Percentiles rank a stretch among this genome's conserved stretches.
Conservation (phyloP, 2,888 invertebrate genomes). For the Oxycera nigricornis region DNA sequence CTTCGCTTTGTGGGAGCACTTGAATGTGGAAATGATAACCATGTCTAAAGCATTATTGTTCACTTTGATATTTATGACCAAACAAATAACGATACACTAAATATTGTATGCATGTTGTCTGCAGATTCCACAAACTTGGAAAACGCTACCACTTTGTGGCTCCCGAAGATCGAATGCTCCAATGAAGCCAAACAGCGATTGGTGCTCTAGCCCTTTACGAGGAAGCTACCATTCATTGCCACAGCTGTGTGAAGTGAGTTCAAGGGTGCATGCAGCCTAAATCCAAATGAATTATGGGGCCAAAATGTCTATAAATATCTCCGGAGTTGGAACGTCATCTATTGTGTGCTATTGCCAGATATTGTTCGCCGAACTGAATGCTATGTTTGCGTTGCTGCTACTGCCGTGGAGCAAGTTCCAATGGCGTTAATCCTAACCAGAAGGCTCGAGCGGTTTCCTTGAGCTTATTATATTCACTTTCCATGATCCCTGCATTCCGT, state of each 20-base stretch:
- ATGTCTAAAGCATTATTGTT: not conserved
- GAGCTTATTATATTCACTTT: not conserved
- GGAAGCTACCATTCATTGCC: not conserved
- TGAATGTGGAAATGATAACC: too few relatives aligned
- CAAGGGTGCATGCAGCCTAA: not conserved
- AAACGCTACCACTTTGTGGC: not conserved
- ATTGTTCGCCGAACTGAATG: not conserved
- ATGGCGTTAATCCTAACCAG: not conserved
- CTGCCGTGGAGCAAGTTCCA: not conserved
- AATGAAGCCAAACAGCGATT: not conserved
- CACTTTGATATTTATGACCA: not conserved
- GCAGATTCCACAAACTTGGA: not conserved
- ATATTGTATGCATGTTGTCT: not conserved
- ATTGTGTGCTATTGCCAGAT: conserved; percentile 5
- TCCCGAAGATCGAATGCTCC: not conserved
- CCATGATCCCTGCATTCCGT: not conserved
- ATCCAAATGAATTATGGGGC: conserved; percentile 20
- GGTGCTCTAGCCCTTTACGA: not conserved
- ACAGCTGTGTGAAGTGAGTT: not conserved
- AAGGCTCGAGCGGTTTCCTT: not conserved
- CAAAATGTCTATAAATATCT: conserved; percentile 22
- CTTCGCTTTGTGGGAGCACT: too few relatives aligned
- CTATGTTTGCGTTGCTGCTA: not conserved
- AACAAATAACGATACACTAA: not conserved
- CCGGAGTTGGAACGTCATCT: not conserved